Base-by-base conservation (phyloP, 2,113 vertebrate genomes). In the Thermophis baileyi region DNA sequence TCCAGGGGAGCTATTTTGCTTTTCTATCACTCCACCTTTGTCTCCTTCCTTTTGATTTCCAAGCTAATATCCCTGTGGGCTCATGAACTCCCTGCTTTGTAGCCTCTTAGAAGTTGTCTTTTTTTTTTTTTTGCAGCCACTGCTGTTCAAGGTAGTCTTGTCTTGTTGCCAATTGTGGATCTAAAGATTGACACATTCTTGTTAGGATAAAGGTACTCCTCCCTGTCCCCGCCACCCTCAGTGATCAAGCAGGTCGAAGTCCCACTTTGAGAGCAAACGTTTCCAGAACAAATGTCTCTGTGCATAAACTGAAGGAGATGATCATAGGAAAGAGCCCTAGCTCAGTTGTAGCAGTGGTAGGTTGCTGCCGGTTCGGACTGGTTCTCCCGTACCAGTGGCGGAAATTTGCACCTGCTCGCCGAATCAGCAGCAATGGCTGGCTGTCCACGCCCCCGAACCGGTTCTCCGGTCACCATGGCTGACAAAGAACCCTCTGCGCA, bases 21-120 rank as follows among this genome's bases (percentile, higher is more conserved):
- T n/a, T 12, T 86, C 46, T 3, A 11, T 57, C 7, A 0, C 14
- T 24, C 0, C n/a, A 0, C 27, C 30, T 14, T 92, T 88, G 69
- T 90, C 53, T 88, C 91, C 50, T 86, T 3, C 30, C 16, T 85
- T 57, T 90, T 91, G 30, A 24, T 93, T 91, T 55, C 93, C 88
- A 40, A 51, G 14, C 54, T 53, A 81, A 0, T 1, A 85, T 81
- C 88, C 57, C 1, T 50, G 0, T 46, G 53, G 54, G 47, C 87
- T 91, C 55, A 11, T 69, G 87, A 91, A 86, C 90, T 46, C 20
- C 4, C n/a, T 60, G 18, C 53, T 85, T 9, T 40, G 30, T 30
- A 27, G n/a, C 46, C 30, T 49, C 30, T 1, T n/a, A 22, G 8
- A 12, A 18, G 27, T 44, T 63, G 22, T 11, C 90, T 53, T 7